Percentiles rank a stretch among this genome's conserved stretches.
Evolutionary conservation across 2,797 vertebrate genomes (phyloP).

Genomic region (Oceanodroma leucorhoa): DNA sequence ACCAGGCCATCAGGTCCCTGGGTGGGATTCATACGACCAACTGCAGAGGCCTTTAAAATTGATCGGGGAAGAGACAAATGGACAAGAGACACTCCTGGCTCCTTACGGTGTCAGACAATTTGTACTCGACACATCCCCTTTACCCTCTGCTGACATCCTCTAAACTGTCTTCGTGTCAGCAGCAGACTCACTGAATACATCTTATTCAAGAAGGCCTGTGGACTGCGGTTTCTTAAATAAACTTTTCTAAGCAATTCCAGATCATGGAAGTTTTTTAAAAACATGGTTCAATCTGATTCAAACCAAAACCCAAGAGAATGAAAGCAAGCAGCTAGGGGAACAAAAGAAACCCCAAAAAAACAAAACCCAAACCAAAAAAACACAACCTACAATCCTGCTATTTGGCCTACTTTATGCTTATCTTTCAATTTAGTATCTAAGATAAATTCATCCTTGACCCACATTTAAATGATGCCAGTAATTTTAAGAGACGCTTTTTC

Average conservation of each 20-base stretch:
- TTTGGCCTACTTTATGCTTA: neutral
- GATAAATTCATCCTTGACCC: neutral
- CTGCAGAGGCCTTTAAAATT: neutral
- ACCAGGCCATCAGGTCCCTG: neutral
- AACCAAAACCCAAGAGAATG: neutral
- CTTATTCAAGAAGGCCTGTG: neutral
- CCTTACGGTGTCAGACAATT: too few species aligned
- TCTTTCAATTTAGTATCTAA: neutral
- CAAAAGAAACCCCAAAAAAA: rapidly evolving
- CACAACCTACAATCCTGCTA: neutral
- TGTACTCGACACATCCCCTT: neutral
- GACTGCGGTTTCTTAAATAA: neutral
- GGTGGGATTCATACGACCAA: neutral
- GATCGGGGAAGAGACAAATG: neutral
- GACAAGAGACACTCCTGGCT: neutral
- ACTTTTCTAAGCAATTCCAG: neutral
- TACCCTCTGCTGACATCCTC: neutral
- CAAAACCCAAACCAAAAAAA: rapidly evolving
- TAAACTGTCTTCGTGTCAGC: neutral
- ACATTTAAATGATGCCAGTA: neutral
- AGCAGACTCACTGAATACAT: neutral
- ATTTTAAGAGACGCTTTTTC: neutral
- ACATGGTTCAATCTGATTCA: neutral
- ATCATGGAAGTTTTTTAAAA: neutral
- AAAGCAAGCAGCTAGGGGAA: neutral